phyloP scores from a whole-genome alignment of 2,113 vertebrate genomes.

The Empidonax traillii region DNA sequence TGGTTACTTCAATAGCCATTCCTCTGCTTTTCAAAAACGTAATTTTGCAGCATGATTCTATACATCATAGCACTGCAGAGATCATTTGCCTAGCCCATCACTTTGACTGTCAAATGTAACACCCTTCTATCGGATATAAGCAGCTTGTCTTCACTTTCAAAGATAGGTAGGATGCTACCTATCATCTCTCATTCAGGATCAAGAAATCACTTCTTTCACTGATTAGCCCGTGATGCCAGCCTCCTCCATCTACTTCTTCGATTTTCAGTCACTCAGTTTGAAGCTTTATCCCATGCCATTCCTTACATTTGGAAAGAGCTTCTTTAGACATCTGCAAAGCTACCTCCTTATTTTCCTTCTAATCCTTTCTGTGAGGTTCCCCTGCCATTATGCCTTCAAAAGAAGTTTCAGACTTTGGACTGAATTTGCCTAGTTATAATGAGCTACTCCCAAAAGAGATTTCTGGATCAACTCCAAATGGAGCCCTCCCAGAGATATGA shows the following conservation, averaged over 20 bases:
- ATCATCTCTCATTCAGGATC: background rate
- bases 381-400: slow-evolving; percentile 4
- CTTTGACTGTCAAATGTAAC: slow-evolving; percentile 21
- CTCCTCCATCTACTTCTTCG: slow-evolving; percentile 10
- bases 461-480: background rate
- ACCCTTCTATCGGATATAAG: slow-evolving; percentile 41
- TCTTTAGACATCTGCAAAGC: background rate
- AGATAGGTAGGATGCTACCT: slow-evolving; percentile 40
- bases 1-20: background rate
- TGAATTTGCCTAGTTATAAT: slow-evolving; percentile 3
- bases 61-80: background rate
- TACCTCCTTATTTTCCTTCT: slow-evolving; percentile 11
- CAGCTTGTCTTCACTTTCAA: slow-evolving; percentile 53
- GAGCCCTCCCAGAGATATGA: background rate
- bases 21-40: background rate
- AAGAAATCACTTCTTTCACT: slow-evolving; percentile 33
- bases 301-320: background rate
- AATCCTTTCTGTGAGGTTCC: slow-evolving; percentile 9
- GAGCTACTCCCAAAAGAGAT: background rate
- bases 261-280: background rate
- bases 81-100: background rate
- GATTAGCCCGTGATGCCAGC: background rate
- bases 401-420: slow-evolving; percentile 20
- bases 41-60: background rate
- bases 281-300: slow-evolving; percentile 17